A percentile compares a stretch with the other conserved stretches of the same genome.
Conservation (phyloP, 2,888 invertebrate genomes). For the Eupithecia vulgata region DNA sequence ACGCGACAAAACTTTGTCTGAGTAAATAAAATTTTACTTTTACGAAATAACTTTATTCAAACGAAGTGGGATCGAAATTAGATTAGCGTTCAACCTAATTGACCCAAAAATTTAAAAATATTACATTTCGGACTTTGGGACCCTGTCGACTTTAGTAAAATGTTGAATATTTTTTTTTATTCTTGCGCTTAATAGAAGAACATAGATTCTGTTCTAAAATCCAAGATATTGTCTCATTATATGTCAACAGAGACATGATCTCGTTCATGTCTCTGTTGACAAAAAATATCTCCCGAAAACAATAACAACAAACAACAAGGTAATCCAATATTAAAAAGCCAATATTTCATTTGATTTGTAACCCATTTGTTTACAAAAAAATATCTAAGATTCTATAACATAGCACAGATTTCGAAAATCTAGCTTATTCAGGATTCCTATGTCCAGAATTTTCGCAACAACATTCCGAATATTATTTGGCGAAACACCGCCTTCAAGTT, state of each 20-base stretch:
- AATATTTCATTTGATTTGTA: too few species aligned
- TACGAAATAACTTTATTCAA: neutral
- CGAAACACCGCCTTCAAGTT: conserved; percentile 40
- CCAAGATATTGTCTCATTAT: neutral
- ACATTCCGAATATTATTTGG: neutral
- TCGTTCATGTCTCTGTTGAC: too few species aligned
- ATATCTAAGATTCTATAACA: neutral
- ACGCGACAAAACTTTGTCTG: conserved; percentile 49
- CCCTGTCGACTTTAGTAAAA: neutral
- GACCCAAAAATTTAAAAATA: neutral
- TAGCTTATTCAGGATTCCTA: neutral
- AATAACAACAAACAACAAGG: neutral
- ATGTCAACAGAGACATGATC: neutral
- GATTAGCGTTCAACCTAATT: neutral
- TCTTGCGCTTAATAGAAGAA: neutral
- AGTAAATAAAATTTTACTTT: neutral
- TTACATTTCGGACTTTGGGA: neutral
- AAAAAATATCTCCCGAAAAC: neutral
- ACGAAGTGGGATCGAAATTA: conserved; percentile 3
- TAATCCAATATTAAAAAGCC: too few species aligned
- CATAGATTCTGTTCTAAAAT: neutral
- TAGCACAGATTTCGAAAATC: neutral
- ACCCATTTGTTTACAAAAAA: neutral
- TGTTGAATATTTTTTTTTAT: neutral
- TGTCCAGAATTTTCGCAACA: neutral